Evolutionary conservation across 2,113 vertebrate genomes (phyloP), one percentile per base, ranked within the genome.

Genomic region (Taurulus bubalis): DNA sequence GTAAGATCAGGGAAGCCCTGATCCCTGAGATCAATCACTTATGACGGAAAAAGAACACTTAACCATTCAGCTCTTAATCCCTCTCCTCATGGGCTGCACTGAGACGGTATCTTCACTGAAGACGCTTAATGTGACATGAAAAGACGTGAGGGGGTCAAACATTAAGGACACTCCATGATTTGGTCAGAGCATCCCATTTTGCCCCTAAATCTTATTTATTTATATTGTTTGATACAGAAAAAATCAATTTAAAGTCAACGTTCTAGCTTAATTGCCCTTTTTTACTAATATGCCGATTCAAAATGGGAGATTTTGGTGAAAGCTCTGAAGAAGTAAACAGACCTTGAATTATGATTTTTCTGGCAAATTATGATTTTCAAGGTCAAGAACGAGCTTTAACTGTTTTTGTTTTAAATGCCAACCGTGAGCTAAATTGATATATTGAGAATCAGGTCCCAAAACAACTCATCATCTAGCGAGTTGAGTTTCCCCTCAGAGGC

Each of bases 21-120:
- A 60, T 75, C 76, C 36, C 8, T 22, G 24, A 84, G 75, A 77
- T 79, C 42, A 71, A 77, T 82, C 42, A 68, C 75, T 81, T 40
- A 40, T 45, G 74, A 22, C 64, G 75, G 71, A 77, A 82, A 82
- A 82, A 79, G 87, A 75, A 26, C 47, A 60, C 82, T 82, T 80
- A 83, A 68, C 6, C 42, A 18, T 56, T 85, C 72, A 82, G 36
- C 79, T 82, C 22, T 72, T 86, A 87, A 87, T 82, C 83, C 59
- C 69, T 73, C 16, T 1, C 9, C 60, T 38, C 68, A 53, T 63
- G 64, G 45, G 9, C 38, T 26, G n/a, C n/a, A n/a, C n/a, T n/a
- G n/a, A n/a, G n/a, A n/a, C n/a, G n/a, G n/a, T n/a, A n/a, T n/a
- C n/a, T n/a, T n/a, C n/a, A n/a, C n/a, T n/a, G 20, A 47, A 47